Evolutionary conservation across 2,888 invertebrate species (phyloP).

Genomic region (Erannis defoliaria): DNA sequence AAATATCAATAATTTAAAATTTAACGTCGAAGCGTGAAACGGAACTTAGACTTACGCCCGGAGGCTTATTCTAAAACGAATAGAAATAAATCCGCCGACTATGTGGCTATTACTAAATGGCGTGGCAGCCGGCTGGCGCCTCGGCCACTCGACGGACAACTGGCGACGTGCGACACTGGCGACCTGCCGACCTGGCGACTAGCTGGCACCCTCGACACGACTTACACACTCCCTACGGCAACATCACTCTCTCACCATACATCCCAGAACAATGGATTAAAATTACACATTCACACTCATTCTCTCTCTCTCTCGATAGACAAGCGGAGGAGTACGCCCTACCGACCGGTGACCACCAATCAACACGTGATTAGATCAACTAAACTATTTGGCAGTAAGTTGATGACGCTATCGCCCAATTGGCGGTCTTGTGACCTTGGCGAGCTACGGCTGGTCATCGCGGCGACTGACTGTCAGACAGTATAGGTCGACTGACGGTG

Average conservation of each 20-base stretch:
- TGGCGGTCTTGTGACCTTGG: constrained; percentile 46
- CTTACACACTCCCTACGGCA: constrained; percentile 34
- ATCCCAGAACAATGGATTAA: constrained; percentile 45
- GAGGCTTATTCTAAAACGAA: constrained; percentile 86
- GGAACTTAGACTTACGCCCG: constrained; percentile 75
- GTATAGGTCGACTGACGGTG: neutral
- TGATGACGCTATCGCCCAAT: constrained; percentile 50
- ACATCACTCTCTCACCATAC: constrained; percentile 36
- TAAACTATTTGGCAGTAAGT: constrained; percentile 59
- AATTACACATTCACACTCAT: constrained; percentile 44
- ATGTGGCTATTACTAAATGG: constrained; percentile 85
- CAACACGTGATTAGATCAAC: constrained; percentile 53
- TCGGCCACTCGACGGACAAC: constrained; percentile 45
- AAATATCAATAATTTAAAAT: constrained; percentile 72
- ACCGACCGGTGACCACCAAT: constrained; percentile 51
- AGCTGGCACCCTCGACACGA: constrained; percentile 45
- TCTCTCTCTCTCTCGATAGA: constrained; percentile 39
- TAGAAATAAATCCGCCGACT: constrained; percentile 82
- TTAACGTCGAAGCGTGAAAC: constrained; percentile 82
- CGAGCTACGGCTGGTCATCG: constrained; percentile 30
- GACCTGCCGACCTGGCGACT: constrained; percentile 50
- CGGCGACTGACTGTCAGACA: constrained; percentile 2
- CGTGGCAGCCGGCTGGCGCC: constrained; percentile 54
- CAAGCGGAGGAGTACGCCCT: constrained; percentile 38
- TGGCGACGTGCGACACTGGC: constrained; percentile 51